Conservation (phyloP, 2,113 vertebrate genomes). For the Heterocephalus glaber region DNA sequence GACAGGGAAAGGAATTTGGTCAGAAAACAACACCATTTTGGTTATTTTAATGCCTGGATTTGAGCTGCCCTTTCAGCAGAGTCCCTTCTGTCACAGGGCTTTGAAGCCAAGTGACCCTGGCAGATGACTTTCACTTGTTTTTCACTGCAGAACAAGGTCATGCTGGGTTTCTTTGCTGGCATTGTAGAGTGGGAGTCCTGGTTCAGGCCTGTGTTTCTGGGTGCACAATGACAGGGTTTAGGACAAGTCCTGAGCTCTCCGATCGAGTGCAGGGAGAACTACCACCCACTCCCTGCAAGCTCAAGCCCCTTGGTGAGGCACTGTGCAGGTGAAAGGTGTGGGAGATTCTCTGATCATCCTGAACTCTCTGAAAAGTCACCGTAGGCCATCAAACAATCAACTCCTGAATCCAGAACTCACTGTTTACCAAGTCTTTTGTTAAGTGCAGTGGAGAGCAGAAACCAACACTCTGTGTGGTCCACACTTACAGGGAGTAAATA, state of each 20-base stretch:
- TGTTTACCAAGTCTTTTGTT: neutral
- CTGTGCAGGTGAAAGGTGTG: neutral
- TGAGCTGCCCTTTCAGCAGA: conserved; percentile 49
- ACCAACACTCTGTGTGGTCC: fast-evolving
- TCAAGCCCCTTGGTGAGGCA: neutral
- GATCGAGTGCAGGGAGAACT: neutral
- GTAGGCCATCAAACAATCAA: neutral
- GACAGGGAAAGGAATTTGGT: conserved; percentile 80
- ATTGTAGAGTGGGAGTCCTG: neutral
- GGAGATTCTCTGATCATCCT: neutral
- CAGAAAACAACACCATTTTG: conserved; percentile 68
- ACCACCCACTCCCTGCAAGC: neutral
- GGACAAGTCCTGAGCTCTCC: neutral
- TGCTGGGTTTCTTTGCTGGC: neutral
- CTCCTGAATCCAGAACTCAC: neutral
- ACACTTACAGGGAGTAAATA: no score
- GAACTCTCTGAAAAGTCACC: neutral
- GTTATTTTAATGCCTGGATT: conserved; percentile 80
- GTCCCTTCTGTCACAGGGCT: neutral
- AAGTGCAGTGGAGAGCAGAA: neutral
- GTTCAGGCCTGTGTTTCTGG: neutral
- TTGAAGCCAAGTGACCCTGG: conserved; percentile 69
- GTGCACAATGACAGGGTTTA: no score
- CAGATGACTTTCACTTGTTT: conserved; percentile 49
- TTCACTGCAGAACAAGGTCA: conserved; percentile 40